These are phyloP conservation scores for Nyctibius bracteatus DNA, from an alignment of 2,113 vertebrate species.

Conservation along the genomic window DNA sequence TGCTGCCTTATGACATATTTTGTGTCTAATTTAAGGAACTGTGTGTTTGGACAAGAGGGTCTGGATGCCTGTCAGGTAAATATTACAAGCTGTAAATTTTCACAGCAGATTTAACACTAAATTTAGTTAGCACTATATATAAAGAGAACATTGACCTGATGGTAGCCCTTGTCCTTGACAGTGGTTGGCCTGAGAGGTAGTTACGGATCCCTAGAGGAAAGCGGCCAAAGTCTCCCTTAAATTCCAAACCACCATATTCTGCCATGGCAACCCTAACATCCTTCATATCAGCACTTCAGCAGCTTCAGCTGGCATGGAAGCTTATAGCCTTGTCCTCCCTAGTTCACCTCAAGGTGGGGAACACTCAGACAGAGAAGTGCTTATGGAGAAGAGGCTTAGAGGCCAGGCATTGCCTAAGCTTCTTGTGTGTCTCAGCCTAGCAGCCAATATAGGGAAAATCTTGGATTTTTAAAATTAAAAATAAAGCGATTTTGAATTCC, in stretches of 20 bases:
- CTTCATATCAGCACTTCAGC: not conserved
- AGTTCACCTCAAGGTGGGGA: not conserved
- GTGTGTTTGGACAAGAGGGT: not conserved
- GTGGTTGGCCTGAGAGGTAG: not conserved
- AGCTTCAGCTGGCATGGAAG: not conserved
- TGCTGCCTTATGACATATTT: not conserved
- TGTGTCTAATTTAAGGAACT: conserved; percentile 36
- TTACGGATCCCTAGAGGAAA: not conserved
- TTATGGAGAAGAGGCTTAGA: not conserved
- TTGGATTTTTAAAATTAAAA: not conserved
- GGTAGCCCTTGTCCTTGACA: not conserved
- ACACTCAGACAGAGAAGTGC: not conserved
- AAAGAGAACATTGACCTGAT: not conserved
- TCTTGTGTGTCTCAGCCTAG: not conserved
- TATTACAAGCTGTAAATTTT: not conserved
- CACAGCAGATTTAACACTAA: conserved; percentile 12
- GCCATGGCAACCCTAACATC: not conserved
- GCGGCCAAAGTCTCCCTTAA: not conserved
- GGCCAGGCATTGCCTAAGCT: not conserved
- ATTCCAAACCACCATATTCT: not conserved
- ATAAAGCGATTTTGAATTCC: not conserved
- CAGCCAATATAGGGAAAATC: not conserved
- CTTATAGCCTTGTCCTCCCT: not conserved
- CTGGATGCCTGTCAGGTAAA: conserved; percentile 37
- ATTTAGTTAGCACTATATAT: conserved; percentile 8